Evolutionary conservation across 2,888 invertebrate species (phyloP), one percentile per base, ranked within the genome.

Genomic region (Polietes domitor): DNA sequence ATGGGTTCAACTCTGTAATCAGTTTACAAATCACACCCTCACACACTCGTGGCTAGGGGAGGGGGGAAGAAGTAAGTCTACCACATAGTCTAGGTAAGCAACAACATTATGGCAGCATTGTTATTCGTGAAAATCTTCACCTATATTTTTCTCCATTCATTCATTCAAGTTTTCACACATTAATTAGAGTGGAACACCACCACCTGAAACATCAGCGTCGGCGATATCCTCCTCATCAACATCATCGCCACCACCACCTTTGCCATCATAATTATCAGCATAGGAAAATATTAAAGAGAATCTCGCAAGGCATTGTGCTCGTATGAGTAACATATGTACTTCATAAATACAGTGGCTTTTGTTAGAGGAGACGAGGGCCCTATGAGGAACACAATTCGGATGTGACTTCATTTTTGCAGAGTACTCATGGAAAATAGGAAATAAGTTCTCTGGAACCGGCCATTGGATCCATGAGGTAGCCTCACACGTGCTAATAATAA

Each of bases 101-200:
- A 12, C 26, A 58, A 15, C 26, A 15, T 58, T 24, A 26, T 24
- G 58, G 24, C 24, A 58, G 26, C 24, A 26, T 24, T 58, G 58
- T 24, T 58, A 24, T 26, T 26, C 61, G 75, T 58, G 61, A 80
- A 80, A 80, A 78, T 84, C 72, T 81, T 81, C 53, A 81, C 81
- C 78, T 81, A 81, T 26, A 41, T 84, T 68, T 73, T 73, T 71
- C 53, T 19, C 37, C 10, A 28, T 47, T 43, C 26, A 21, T 21
- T 75, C 58, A 63, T 73, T 65, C 37, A 65, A 72, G 68, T 73
- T 78, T 81, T 84, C 81, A 84, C 84, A 84, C 81, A 84, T 79
- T 84, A 79, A 81, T 84, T 81, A 81, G 81, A 81, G 76, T 81
- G 84, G 75, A 84, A 68, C 80, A 77, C 72, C 77, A n/a, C n/a